A percentile compares a stretch with the other conserved stretches of the same genome.
These are phyloP conservation scores for Aphaenogaster ashmeadi DNA, from an alignment of 1,140 invertebrate genomes.

Conservation along the genomic window DNA sequence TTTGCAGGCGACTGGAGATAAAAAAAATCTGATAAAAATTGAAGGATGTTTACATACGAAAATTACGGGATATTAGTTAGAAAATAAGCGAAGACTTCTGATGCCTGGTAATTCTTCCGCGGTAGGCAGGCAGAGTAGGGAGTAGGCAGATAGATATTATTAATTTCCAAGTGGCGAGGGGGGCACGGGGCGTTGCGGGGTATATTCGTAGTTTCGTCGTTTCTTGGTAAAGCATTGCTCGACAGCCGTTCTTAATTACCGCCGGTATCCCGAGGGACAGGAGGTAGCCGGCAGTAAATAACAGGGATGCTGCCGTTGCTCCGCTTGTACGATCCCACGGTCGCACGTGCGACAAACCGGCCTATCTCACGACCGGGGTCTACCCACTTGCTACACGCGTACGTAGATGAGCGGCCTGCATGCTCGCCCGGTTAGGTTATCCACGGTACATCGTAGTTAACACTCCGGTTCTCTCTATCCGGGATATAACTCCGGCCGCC, in stretches of 20 bases:
- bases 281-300: conserved; percentile 63
- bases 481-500: conserved; percentile 37
- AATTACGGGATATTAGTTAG: neutral
- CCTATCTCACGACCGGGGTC: conserved; percentile 51
- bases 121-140: neutral
- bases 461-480: conserved; percentile 55
- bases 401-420: conserved; percentile 54
- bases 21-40: neutral
- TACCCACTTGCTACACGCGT: conserved; percentile 52
- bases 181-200: neutral
- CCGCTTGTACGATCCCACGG: conserved; percentile 64
- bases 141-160: conserved; percentile 33
- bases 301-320: conserved; percentile 62
- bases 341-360: conserved; percentile 64
- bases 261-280: conserved; percentile 56
- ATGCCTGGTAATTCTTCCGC: neutral
- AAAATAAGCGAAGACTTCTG: neutral
- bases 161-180: conserved; percentile 30
- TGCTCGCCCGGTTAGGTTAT: conserved; percentile 55
- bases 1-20: neutral
- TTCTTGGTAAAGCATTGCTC: conserved; percentile 62
- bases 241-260: conserved; percentile 64
- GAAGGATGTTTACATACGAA: neutral
- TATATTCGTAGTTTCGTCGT: conserved; percentile 63
- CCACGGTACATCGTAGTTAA: conserved; percentile 53